Conservation (phyloP, 64 coral and sea anemone species). For the Porites australiensis region DNA sequence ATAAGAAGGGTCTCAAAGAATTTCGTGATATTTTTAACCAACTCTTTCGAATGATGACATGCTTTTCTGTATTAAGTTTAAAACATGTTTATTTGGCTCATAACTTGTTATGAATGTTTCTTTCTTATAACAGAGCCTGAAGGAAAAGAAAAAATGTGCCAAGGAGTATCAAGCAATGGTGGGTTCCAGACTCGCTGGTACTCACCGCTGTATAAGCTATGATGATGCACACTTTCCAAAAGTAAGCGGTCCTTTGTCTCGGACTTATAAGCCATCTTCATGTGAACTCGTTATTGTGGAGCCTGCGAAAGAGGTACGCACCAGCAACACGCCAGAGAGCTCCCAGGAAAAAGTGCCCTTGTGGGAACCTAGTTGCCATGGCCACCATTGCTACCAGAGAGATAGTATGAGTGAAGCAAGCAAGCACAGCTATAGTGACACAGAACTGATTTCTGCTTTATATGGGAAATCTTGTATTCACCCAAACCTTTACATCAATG, state of each 20-base stretch:
- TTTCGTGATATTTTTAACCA: no score
- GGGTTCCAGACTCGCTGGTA: conserved; percentile 44
- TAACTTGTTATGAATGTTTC: not conserved
- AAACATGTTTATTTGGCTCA: no score
- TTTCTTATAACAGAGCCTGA: not conserved
- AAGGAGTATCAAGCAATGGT: conserved; percentile 43
- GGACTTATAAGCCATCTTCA: not conserved
- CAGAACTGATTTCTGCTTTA: conserved; percentile 12
- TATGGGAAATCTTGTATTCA: conserved; percentile 12
- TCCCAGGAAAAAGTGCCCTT: conserved; percentile 26
- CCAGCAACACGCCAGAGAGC: not conserved
- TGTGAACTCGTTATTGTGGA: conserved; percentile 8
- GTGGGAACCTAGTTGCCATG: not conserved
- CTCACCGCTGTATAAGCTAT: conserved; percentile 26
- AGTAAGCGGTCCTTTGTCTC: not conserved
- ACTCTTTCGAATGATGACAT: no score
- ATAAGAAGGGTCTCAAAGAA: no score
- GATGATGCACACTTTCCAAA: conserved; percentile 7
- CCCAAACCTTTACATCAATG: conserved; percentile 8
- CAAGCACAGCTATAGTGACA: conserved; percentile 51
- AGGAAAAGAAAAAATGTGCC: conserved; percentile 8
- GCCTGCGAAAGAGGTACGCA: conserved; percentile 30
- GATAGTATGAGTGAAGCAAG: not conserved
- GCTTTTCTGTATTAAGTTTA: no score
- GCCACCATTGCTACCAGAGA: not conserved